A percentile compares a stretch with the other conserved stretches of the same genome.
Conservation (phyloP, 1,140 invertebrate species). For the Trichoplusia ni region DNA sequence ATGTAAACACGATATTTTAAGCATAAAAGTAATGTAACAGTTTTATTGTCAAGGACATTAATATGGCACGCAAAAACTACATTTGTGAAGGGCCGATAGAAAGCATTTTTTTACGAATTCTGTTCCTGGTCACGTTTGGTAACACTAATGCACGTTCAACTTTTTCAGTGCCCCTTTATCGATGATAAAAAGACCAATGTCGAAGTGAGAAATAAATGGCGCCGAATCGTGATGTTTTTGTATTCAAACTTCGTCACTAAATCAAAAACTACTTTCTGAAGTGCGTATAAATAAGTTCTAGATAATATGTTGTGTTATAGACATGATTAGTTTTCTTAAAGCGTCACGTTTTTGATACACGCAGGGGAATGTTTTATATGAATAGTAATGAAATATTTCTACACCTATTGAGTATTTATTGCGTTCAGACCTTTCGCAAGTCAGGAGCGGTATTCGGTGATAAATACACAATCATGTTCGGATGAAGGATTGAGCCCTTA, state of each 20-base stretch:
- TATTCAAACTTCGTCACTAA: conserved; percentile 58
- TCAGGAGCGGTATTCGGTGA: conserved; percentile 10
- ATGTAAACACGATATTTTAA: neutral
- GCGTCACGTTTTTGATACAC: neutral
- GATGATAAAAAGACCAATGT: conserved; percentile 50
- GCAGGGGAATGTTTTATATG: conserved; percentile 7
- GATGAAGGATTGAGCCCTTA: conserved; percentile 14
- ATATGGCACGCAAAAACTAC: conserved; percentile 1
- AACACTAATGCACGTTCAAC: conserved; percentile 50
- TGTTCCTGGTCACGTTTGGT: conserved; percentile 52
- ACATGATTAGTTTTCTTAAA: conserved; percentile 1
- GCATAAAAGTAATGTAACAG: neutral
- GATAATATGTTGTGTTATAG: neutral
- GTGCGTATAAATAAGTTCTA: neutral
- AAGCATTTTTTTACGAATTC: conserved; percentile 25
- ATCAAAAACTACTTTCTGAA: conserved; percentile 54
- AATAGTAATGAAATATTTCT: conserved; percentile 11
- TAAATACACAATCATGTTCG: conserved; percentile 25
- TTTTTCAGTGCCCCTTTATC: conserved; percentile 48
- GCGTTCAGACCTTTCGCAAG: conserved; percentile 3
- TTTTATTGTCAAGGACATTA: conserved; percentile 3
- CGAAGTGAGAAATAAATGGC: conserved; percentile 62
- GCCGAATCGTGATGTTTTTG: conserved; percentile 55
- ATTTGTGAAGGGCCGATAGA: conserved; percentile 9
- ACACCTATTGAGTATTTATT: conserved; percentile 3